Evolutionary conservation across 2,113 vertebrate genomes (phyloP).

Genomic region (Edolisoma coerulescens): DNA sequence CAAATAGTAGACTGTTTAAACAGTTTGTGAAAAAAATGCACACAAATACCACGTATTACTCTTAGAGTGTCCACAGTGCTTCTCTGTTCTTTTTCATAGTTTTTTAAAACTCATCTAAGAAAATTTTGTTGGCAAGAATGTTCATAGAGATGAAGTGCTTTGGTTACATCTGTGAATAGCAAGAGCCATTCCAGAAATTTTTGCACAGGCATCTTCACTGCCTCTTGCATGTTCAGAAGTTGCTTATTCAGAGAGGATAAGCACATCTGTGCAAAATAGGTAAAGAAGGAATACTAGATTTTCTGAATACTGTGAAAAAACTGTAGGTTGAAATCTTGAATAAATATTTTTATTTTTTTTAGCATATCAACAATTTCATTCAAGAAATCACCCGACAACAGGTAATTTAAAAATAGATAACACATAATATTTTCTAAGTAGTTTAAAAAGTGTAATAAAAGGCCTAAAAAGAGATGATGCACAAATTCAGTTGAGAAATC

Average conservation of each 20-base stretch:
- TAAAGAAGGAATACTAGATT: neutral
- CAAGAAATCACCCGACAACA: neutral
- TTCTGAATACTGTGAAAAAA: neutral
- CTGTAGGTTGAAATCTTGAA: neutral
- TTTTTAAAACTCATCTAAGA: neutral
- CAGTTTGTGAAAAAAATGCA: neutral
- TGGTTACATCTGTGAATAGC: neutral
- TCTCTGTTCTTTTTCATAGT: neutral
- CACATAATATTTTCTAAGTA: neutral
- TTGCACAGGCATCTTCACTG: neutral
- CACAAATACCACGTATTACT: neutral
- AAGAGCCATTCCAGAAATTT: neutral
- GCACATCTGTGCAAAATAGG: neutral
- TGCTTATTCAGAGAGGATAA: neutral
- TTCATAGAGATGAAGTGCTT: neutral
- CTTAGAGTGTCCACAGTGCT: neutral
- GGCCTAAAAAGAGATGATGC: neutral
- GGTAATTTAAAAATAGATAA: neutral
- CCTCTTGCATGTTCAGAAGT: neutral
- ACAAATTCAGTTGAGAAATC: neutral
- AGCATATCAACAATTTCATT: neutral
- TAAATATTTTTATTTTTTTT: neutral
- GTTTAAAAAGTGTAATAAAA: neutral
- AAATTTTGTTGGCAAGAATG: neutral
- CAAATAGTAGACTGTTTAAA: neutral